phyloP scores from a whole-genome alignment of 2,888 invertebrate genomes.

The Synergus laeviventris region DNA sequence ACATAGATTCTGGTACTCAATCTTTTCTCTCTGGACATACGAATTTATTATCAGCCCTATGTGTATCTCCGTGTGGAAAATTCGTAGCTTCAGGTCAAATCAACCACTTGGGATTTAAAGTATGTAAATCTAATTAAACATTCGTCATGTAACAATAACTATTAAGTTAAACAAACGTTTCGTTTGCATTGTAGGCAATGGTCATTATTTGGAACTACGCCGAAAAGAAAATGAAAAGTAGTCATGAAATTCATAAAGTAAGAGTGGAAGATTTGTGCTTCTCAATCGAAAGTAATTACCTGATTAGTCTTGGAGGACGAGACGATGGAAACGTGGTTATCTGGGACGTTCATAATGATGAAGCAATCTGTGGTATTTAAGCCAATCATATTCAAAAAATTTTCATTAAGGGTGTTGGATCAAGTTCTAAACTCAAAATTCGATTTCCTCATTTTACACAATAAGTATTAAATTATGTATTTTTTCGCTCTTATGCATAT shows the following conservation, averaged over 20 bases:
- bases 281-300: conserved; percentile 86
- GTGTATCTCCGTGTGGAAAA: conserved; percentile 86
- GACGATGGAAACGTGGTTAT: conserved; percentile 93
- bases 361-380: conserved; percentile 76
- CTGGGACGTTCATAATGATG: conserved; percentile 84
- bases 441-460: no score
- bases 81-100: conserved; percentile 93
- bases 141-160: not conserved
- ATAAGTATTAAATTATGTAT: no score
- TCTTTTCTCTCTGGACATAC: conserved; percentile 87
- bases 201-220: conserved; percentile 93
- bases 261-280: conserved; percentile 91
- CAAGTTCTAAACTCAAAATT: no score
- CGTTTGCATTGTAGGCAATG: conserved; percentile 78
- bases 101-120: conserved; percentile 93
- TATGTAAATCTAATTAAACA: conserved; percentile 62
- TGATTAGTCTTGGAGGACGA: conserved; percentile 91
- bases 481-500: no score
- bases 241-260: conserved; percentile 92
- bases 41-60: conserved; percentile 86
- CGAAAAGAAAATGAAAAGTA: conserved; percentile 80
- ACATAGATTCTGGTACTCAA: conserved; percentile 84
- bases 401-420: not conserved
- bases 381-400: conserved; percentile 23
- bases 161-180: not conserved